Conservation (phyloP, 2,888 invertebrate genomes). For the Mesoligia furuncula region DNA sequence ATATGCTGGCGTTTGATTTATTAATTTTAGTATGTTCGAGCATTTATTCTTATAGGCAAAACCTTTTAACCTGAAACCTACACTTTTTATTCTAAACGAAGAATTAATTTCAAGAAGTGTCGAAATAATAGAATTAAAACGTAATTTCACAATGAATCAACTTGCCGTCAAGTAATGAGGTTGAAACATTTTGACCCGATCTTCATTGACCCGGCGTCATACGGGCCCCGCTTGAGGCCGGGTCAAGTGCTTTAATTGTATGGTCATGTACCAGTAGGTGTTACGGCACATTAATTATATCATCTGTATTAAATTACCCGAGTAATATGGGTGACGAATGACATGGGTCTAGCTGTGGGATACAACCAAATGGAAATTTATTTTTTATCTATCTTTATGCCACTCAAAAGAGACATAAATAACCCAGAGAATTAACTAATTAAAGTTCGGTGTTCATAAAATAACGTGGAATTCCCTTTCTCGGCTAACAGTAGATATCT, state of each 20-base stretch:
- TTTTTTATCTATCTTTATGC: neutral
- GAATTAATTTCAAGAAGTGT: neutral
- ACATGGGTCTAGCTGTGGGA: neutral
- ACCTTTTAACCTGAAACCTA: neutral
- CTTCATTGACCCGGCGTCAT: constrained; percentile 76
- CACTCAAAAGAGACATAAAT: neutral
- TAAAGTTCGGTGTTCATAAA: constrained; percentile 2
- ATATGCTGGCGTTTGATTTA: constrained; percentile 22
- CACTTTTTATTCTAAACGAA: neutral
- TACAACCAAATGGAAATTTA: neutral
- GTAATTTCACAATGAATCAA: constrained; percentile 58
- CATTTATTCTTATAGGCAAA: neutral
- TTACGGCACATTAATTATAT: constrained; percentile 13
- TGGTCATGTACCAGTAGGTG: constrained; percentile 47
- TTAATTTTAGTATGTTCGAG: constrained; percentile 14
- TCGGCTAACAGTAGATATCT: neutral
- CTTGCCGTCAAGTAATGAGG: constrained; percentile 67
- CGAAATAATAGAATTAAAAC: constrained; percentile 31
- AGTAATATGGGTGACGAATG: neutral
- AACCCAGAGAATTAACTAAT: neutral
- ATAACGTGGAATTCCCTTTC: constrained; percentile 6
- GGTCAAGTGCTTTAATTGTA: constrained; percentile 86
- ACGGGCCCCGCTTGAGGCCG: constrained; percentile 71
- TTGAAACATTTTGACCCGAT: constrained; percentile 72
- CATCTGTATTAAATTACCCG: constrained; percentile 14